These are phyloP conservation scores for Syrphus vitripennis DNA, from an alignment of 2,888 invertebrate species.

Conservation along the genomic window DNA sequence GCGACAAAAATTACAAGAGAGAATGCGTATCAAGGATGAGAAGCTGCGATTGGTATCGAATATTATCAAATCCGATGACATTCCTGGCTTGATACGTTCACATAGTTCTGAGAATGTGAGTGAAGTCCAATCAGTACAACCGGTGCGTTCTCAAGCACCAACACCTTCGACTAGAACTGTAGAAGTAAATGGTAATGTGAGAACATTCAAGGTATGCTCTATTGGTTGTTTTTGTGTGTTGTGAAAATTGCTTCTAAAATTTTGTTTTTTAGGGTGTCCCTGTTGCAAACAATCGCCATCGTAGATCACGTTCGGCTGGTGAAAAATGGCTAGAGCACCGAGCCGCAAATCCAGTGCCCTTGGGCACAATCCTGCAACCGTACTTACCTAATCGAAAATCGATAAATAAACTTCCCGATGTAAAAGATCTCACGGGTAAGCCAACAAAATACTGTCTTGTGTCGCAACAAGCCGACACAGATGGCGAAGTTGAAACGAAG, in stretches of 20 bases:
- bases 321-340: slow-evolving; percentile 94
- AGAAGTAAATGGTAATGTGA: slow-evolving; percentile 43
- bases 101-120: slow-evolving; percentile 77
- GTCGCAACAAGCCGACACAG: slow-evolving; percentile 94
- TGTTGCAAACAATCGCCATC: slow-evolving; percentile 87
- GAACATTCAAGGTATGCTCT: slow-evolving; percentile 28
- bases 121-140: slow-evolving; percentile 18
- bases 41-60: slow-evolving; percentile 84
- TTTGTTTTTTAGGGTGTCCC: slow-evolving; percentile 83
- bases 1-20: slow-evolving; percentile 83
- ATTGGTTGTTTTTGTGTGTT: not conserved
- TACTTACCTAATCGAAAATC: slow-evolving; percentile 91
- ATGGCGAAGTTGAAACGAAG: slow-evolving; percentile 96
- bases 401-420: slow-evolving; percentile 90
- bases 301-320: slow-evolving; percentile 91
- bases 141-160: slow-evolving; percentile 1
- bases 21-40: slow-evolving; percentile 84
- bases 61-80: slow-evolving; percentile 83
- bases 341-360: slow-evolving; percentile 89
- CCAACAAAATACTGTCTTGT: slow-evolving; percentile 95
- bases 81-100: slow-evolving; percentile 75
- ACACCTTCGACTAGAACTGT: slow-evolving; percentile 28
- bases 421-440: slow-evolving; percentile 89
- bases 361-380: slow-evolving; percentile 95
- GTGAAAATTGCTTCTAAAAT: not conserved